Conservation (phyloP, 2,797 vertebrate species). For the Muraenolepis orangiensis region DNA sequence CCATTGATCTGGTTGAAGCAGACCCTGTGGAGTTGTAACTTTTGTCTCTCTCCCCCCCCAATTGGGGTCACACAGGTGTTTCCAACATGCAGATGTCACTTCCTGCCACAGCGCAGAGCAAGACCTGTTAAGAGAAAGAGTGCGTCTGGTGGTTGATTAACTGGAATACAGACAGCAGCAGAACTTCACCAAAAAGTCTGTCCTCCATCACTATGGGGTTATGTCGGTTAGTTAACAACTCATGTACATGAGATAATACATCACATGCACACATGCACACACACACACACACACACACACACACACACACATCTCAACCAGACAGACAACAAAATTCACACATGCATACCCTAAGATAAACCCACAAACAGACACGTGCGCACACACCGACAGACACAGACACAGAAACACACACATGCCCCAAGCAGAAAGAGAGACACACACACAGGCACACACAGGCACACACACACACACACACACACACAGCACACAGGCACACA, state of each 20-base stretch:
- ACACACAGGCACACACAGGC: not conserved
- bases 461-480: not conserved
- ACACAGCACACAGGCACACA: not conserved
- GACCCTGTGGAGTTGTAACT: too few species aligned
- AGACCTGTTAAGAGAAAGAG: slow-evolving; percentile 38
- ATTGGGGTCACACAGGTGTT: slow-evolving; percentile 59
- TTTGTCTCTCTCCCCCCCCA: too few species aligned
- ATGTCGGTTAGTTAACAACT: slow-evolving; percentile 43
- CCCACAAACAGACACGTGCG: too few species aligned
- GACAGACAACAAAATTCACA: too few species aligned
- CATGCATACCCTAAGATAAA: too few species aligned
- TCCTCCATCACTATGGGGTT: too few species aligned
- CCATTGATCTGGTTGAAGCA: too few species aligned
- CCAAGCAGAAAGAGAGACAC: not conserved
- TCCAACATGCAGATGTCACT: slow-evolving; percentile 40
- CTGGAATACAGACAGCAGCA: slow-evolving; percentile 8
- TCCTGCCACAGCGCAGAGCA: slow-evolving; percentile 60
- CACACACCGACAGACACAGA: too few species aligned
- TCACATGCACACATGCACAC: too few species aligned
- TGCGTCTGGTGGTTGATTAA: slow-evolving; percentile 4
- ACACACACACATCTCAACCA: not conserved
- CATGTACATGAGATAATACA: too few species aligned
- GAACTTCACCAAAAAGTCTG: too few species aligned
- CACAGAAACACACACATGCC: not conserved
- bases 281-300: slow-evolving; percentile 5